Evolutionary conservation across 2,797 vertebrate species (phyloP).

Genomic region (Bovichtus diacanthus): DNA sequence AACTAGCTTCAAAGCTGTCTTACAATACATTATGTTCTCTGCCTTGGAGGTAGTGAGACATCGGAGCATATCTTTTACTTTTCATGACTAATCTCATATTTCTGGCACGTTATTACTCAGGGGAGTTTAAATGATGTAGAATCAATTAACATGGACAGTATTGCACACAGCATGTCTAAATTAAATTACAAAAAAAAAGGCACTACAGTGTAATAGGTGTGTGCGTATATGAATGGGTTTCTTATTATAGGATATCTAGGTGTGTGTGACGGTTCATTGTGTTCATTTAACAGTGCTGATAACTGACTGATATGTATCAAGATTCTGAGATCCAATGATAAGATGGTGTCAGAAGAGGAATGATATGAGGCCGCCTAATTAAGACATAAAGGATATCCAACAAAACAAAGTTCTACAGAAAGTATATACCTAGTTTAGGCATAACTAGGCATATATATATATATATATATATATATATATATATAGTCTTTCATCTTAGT

Average conservation of each 20-base stretch:
- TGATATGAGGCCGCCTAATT: constrained; percentile 20
- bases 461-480: too few relatives aligned
- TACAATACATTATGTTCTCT: constrained; percentile 1
- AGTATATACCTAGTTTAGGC: not conserved
- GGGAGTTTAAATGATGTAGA: constrained; percentile 31
- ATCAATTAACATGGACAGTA: constrained; percentile 19
- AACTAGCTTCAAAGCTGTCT: not conserved
- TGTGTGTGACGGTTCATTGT: not conserved
- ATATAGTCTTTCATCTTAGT: not conserved
- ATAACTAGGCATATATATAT: too few relatives aligned
- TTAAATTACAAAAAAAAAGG: constrained; percentile 11
- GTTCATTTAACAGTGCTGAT: not conserved
- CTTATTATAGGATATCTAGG: constrained; percentile 14
- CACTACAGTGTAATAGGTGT: not conserved
- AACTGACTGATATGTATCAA: constrained; percentile 2
- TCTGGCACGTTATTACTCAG: constrained; percentile 12
- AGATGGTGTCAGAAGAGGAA: constrained; percentile 14
- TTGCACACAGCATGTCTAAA: constrained; percentile 15
- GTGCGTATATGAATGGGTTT: not conserved
- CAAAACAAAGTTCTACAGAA: not conserved
- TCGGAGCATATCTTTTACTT: constrained; percentile 17
- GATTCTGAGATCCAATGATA: constrained; percentile 11
- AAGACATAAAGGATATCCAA: not conserved
- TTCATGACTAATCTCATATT: constrained; percentile 22
- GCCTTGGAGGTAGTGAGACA: not conserved